These are phyloP conservation scores for Sebastes cheni DNA, from an alignment of 2,797 vertebrate species.

Conservation along the genomic window DNA sequence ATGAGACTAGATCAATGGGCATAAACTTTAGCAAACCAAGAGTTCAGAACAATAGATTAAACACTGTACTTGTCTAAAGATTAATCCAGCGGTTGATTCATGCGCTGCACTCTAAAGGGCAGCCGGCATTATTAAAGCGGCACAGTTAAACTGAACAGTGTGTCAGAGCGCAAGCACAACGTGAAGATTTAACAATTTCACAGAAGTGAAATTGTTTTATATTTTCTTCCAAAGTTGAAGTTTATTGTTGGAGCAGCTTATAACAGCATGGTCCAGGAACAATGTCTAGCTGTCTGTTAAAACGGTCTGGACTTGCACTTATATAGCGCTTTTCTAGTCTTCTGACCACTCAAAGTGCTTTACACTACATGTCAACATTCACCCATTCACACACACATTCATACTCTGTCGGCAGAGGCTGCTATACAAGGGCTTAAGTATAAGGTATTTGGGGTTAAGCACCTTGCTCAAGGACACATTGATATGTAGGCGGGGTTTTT, in stretches of 20 bases:
- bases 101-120: neutral
- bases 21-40: neutral
- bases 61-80: neutral
- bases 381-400: too few species aligned
- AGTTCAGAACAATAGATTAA: slow-evolving; percentile 7
- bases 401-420: too few species aligned
- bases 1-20: neutral
- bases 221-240: neutral
- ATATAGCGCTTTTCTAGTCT: too few species aligned
- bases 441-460: too few species aligned
- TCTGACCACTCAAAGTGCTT: too few species aligned
- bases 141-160: neutral
- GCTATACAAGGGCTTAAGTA: too few species aligned
- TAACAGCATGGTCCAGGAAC: neutral
- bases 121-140: neutral
- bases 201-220: neutral
- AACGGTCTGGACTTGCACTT: too few species aligned
- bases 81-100: neutral
- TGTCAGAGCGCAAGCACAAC: neutral
- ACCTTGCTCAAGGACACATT: too few species aligned
- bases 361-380: too few species aligned
- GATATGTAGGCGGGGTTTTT: too few species aligned
- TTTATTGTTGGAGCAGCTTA: neutral
- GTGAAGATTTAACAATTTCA: neutral
- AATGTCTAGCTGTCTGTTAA: too few species aligned